Percentiles rank a stretch among this genome's conserved stretches.
Evolutionary conservation across 1,140 invertebrate species (phyloP).

Genomic region (Dreissena polymorpha): DNA sequence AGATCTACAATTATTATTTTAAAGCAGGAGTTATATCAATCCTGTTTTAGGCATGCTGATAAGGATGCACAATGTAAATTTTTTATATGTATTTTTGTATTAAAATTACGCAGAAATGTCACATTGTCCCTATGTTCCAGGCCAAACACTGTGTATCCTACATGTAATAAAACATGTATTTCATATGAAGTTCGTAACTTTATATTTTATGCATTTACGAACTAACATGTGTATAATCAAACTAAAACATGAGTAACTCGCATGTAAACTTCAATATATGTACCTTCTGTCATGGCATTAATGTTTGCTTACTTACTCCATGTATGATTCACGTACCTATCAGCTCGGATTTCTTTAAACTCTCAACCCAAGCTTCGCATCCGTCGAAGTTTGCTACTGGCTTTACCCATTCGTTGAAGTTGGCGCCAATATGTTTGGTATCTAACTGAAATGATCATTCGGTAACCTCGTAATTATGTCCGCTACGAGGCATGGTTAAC

Average conservation of each 20-base stretch:
- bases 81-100: not conserved
- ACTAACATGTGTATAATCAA: not conserved
- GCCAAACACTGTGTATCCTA: not conserved
- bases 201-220: too few species aligned
- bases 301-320: not conserved
- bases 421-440: not conserved
- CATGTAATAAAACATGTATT: too few species aligned
- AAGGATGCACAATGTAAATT: not conserved
- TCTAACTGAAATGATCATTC: not conserved
- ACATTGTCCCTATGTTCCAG: not conserved
- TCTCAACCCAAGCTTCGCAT: constrained; percentile 5
- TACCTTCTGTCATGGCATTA: too few species aligned
- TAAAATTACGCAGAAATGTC: not conserved
- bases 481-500: too few species aligned
- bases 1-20: not conserved
- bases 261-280: not conserved
- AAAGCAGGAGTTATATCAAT: too few species aligned
- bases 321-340: constrained; percentile 23
- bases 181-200: too few species aligned
- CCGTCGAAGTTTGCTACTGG: constrained; percentile 18
- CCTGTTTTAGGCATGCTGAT: too few species aligned
- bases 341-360: constrained; percentile 19
- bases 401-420: constrained; percentile 29
- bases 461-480: too few species aligned
- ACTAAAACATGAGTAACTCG: not conserved